Percentiles rank a stretch among this genome's conserved stretches.
phyloP scores from a whole-genome alignment of 2,113 vertebrate species.

The Talpa occidentalis region DNA sequence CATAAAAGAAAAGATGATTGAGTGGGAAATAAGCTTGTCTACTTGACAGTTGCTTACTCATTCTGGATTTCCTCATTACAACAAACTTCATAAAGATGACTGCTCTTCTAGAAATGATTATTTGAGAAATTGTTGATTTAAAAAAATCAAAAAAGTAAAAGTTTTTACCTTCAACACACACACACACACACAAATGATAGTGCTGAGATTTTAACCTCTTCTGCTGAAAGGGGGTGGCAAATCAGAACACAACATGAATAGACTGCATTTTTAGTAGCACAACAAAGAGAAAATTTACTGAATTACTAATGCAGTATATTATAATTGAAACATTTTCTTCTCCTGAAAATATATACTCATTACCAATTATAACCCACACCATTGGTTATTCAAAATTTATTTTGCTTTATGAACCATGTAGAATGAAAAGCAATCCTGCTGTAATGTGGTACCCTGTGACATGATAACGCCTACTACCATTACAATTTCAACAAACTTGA shows the following conservation, averaged over 20 bases:
- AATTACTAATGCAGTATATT: neutral
- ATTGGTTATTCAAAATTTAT: conserved; percentile 16
- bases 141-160: neutral
- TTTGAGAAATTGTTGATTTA: neutral
- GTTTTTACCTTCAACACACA: neutral
- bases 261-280: neutral
- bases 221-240: neutral
- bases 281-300: neutral
- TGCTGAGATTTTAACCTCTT: neutral
- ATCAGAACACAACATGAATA: neutral
- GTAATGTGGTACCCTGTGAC: neutral
- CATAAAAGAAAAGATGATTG: neutral
- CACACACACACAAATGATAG: neutral
- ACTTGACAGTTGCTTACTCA: neutral
- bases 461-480: conserved; percentile 24
- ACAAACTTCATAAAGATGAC: neutral
- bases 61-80: neutral
- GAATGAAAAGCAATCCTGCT: conserved; percentile 17
- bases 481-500: conserved; percentile 45
- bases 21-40: neutral
- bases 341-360: conserved; percentile 16
- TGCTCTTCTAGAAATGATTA: conserved; percentile 11
- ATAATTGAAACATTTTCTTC: conserved; percentile 6
- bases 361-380: neutral
- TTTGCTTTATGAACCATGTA: conserved; percentile 44